These are phyloP conservation scores for Caerostris extrusa DNA, from an alignment of 1,140 invertebrate species.

Conservation along the genomic window DNA sequence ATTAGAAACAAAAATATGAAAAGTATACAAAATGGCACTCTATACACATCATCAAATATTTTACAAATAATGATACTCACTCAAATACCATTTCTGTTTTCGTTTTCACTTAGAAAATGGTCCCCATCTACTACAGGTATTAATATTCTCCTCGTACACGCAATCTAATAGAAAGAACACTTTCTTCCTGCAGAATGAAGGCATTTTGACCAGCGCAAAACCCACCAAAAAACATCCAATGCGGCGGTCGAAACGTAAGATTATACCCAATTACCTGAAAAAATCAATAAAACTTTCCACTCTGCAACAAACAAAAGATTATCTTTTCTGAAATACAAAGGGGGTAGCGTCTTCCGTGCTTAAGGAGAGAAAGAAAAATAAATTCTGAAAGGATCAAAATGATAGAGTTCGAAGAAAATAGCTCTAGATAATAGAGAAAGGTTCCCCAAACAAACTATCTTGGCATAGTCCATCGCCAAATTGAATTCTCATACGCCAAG, in stretches of 20 bases:
- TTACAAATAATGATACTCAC: no score
- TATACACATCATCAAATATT: no score
- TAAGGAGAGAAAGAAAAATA: background rate
- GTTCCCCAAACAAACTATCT: conserved; percentile 4
- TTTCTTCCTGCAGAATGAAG: conserved; percentile 12
- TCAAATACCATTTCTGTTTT: no score
- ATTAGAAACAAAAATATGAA: no score
- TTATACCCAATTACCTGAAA: conserved; percentile 63
- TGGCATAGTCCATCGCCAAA: background rate
- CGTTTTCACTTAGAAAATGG: background rate
- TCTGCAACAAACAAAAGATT: conserved; percentile 49
- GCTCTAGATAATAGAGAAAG: conserved; percentile 25
- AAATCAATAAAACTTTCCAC: conserved; percentile 62
- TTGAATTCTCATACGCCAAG: background rate
- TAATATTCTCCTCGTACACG: conserved; percentile 10
- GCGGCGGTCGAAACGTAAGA: background rate
- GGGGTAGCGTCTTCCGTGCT: background rate
- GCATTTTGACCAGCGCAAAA: conserved; percentile 36
- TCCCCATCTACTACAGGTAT: background rate
- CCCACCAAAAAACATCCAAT: conserved; percentile 20
- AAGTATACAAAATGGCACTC: no score
- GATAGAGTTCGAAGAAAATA: conserved; percentile 54
- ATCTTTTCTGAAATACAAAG: conserved; percentile 38
- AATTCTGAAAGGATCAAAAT: conserved; percentile 47
- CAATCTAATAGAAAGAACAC: conserved; percentile 15